Conservation (phyloP, 2,888 invertebrate genomes). For the Vandiemenella viatica region DNA sequence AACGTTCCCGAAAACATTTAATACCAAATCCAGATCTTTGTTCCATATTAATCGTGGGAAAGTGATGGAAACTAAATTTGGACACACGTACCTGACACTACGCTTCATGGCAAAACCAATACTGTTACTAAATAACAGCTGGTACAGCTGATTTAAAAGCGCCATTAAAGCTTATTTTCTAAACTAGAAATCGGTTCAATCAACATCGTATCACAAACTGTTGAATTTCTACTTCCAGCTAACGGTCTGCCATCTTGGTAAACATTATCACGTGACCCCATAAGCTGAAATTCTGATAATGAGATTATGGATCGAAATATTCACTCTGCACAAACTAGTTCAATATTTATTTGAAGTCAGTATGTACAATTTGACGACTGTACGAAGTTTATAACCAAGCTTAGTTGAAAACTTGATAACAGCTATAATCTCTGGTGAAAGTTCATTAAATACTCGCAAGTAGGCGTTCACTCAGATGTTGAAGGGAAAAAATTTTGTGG, state of each 20-base stretch:
- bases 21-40: slow-evolving; percentile 6
- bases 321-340: too few relatives aligned
- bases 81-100: slow-evolving; percentile 2
- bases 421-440: too few relatives aligned
- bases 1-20: background rate
- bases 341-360: too few relatives aligned
- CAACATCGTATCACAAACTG: slow-evolving; percentile 2
- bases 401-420: too few relatives aligned
- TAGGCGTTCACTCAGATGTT: too few relatives aligned
- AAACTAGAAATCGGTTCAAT: too few relatives aligned
- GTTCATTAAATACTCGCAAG: too few relatives aligned
- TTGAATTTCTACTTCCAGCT: background rate
- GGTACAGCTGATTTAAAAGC: slow-evolving; percentile 1
- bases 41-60: slow-evolving; percentile 12
- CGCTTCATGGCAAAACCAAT: background rate
- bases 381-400: too few relatives aligned
- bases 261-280: slow-evolving; percentile 16
- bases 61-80: background rate
- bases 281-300: too few relatives aligned
- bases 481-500: too few relatives aligned
- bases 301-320: too few relatives aligned
- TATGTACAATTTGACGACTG: too few relatives aligned
- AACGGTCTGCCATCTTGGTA: slow-evolving; percentile 14
- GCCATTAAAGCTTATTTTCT: background rate
- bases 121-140: background rate